These are phyloP conservation scores for Dugesia japonica DNA, from an alignment of 2,888 invertebrate genomes.

Conservation along the genomic window DNA sequence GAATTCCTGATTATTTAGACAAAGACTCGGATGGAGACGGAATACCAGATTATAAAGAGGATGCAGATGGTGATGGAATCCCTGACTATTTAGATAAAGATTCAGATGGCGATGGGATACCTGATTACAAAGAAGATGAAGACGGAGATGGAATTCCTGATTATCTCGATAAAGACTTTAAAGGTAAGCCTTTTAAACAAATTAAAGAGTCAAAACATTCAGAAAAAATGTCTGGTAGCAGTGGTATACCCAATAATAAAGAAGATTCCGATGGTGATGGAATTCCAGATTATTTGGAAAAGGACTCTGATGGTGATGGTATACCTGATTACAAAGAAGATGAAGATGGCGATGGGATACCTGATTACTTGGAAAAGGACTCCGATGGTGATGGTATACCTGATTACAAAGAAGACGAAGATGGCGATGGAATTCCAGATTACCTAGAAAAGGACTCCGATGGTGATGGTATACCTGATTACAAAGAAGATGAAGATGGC, in stretches of 20 bases:
- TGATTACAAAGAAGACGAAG: conserved; percentile 39
- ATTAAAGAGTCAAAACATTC: too few relatives aligned
- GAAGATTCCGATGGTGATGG: conserved; percentile 41
- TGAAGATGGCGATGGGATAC: conserved; percentile 40
- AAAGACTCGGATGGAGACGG: conserved; percentile 38
- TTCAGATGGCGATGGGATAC: conserved; percentile 36
- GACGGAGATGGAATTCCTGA: conserved; percentile 34
- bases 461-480: conserved; percentile 38
- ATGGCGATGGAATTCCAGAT: conserved; percentile 41
- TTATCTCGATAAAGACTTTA: conserved; percentile 35
- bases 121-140: conserved; percentile 37
- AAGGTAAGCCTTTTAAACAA: conserved; percentile 41
- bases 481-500: conserved; percentile 36
- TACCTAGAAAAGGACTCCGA: conserved; percentile 37
- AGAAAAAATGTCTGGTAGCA: conserved; percentile 39
- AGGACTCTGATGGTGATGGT: conserved; percentile 35
- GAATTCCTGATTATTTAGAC: conserved; percentile 40
- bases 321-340: conserved; percentile 39
- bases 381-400: conserved; percentile 40
- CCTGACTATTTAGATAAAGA: conserved; percentile 38
- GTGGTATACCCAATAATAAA: conserved; percentile 36
- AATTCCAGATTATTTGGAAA: conserved; percentile 37
- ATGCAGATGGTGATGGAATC: conserved; percentile 40
- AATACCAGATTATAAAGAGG: conserved; percentile 35
- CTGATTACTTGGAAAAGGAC: conserved; percentile 35